Percentiles rank a stretch among this genome's conserved stretches.
Evolutionary conservation across 2,888 invertebrate species (phyloP).

Genomic region (Trachelus iudaicus): DNA sequence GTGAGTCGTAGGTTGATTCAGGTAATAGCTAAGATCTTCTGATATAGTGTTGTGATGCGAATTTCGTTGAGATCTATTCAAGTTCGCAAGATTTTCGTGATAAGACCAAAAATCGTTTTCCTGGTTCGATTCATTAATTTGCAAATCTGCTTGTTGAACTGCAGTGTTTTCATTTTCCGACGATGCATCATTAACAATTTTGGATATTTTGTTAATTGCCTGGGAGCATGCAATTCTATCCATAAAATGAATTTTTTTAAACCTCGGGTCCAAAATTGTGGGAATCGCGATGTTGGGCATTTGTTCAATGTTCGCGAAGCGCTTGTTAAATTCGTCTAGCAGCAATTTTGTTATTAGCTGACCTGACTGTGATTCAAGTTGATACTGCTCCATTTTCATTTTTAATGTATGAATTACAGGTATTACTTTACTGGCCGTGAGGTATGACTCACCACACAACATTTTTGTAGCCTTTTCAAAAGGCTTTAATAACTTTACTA

Average conservation of each 20-base stretch:
- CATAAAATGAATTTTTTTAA: slow-evolving; percentile 10
- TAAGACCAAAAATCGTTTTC: slow-evolving; percentile 26
- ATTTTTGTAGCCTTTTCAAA: slow-evolving; percentile 31
- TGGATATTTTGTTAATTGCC: slow-evolving; percentile 8
- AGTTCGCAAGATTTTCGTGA: slow-evolving; percentile 22
- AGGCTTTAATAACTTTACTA: slow-evolving; percentile 26
- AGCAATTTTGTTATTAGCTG: too few relatives aligned
- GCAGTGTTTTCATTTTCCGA: background rate
- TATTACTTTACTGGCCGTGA: slow-evolving; percentile 21
- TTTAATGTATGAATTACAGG: slow-evolving; percentile 26
- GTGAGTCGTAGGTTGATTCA: slow-evolving; percentile 21
- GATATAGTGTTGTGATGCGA: slow-evolving; percentile 26
- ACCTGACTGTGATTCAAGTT: too few relatives aligned
- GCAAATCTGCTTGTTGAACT: background rate
- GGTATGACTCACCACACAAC: slow-evolving; percentile 34
- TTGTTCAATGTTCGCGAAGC: background rate
- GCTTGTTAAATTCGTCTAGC: background rate
- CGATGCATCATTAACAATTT: slow-evolving; percentile 3
- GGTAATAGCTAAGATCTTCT: slow-evolving; percentile 25
- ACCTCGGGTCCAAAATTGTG: slow-evolving; percentile 9
- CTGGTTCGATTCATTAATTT: slow-evolving; percentile 11
- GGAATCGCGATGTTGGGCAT: slow-evolving; percentile 1
- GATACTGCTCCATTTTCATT: background rate
- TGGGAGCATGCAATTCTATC: slow-evolving; percentile 7
- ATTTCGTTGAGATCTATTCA: slow-evolving; percentile 11